Evolutionary conservation across 2,113 vertebrate species (phyloP), one percentile per base, ranked within the genome.

Genomic region (Aptenodytes patagonicus): DNA sequence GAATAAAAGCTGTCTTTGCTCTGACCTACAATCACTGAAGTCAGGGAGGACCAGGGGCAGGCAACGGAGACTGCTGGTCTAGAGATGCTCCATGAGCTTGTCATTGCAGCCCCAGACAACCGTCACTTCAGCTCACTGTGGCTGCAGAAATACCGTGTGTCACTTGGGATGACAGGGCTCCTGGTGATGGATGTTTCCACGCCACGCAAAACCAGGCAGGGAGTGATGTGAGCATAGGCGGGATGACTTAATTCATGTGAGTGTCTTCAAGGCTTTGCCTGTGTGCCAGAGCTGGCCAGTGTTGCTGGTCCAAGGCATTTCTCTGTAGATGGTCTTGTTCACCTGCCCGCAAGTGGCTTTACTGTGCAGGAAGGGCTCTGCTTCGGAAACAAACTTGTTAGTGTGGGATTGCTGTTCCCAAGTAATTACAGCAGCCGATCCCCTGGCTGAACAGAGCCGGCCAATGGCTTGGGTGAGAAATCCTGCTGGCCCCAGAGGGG

Each of bases 221-320:
- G 89, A 84, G 44, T 34, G 78, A 93, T 73, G 29, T 2, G 3
- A 95, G 84, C 0, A 9, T 87, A 76, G 89, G 78, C 24, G 18
- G 58, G 54, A 88, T 88, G 82, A 54, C n/a, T 95, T 84, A 62
- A 87, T 91, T 94, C 77, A n/a, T 73, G 54, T 78, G 84, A 54
- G 51, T 65, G 89, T 91, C 87, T 77, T 87, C 54, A 55, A 80
- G 87, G 73, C 36, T 91, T 85, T 94, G 87, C 73, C 46, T 84
- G 52, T 13, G 11, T 31, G 14, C 34, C 29, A 95, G 68, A 87
- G 40, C 79, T 91, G 83, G 68, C 62, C 0, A 0, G 61, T 1
- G 0, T 26, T 64, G 47, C 38, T 57, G 52, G 83, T 76, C 29
- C 42, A 32, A 61, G 70, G 84, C 51, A 36, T 69, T 83, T 72